These are phyloP conservation scores for Ornithoptera alexandrae DNA, from an alignment of 2,888 invertebrate genomes.

Conservation along the genomic window DNA sequence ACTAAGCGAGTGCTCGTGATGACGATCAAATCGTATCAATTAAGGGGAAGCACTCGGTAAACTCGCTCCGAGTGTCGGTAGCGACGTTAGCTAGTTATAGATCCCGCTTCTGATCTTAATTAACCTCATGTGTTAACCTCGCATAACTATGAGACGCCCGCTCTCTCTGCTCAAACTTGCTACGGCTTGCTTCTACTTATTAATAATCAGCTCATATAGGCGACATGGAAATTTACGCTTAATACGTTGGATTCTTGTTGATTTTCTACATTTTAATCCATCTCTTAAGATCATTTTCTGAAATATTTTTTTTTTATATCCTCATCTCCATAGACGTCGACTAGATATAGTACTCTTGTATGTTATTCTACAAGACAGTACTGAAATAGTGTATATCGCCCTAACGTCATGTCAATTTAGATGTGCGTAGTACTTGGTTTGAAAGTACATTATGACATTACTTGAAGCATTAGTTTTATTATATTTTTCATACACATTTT, in stretches of 20 bases:
- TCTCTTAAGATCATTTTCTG: too few species aligned
- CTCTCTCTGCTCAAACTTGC: conserved; percentile 47
- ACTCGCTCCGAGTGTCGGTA: conserved; percentile 57
- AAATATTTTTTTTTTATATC: too few species aligned
- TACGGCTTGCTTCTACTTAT: conserved; percentile 52
- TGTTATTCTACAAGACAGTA: too few species aligned
- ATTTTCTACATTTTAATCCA: neutral
- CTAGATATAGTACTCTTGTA: too few species aligned
- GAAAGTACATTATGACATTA: too few species aligned
- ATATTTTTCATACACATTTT: neutral
- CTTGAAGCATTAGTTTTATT: neutral
- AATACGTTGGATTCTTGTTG: conserved; percentile 42
- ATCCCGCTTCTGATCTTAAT: conserved; percentile 73
- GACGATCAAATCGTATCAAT: conserved; percentile 75
- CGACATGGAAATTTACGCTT: conserved; percentile 67
- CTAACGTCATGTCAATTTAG: too few species aligned
- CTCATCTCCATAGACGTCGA: too few species aligned
- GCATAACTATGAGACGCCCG: conserved; percentile 63
- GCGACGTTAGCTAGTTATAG: conserved; percentile 65
- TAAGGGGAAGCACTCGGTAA: conserved; percentile 66
- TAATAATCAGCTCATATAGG: conserved; percentile 59
- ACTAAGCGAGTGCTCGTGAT: conserved; percentile 51
- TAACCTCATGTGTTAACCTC: conserved; percentile 76
- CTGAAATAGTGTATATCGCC: too few species aligned
- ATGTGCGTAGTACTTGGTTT: too few species aligned